Evolutionary conservation across 35 echinoderm and acorn worm genomes (phyloP).

Genomic region (Diadema setosum): DNA sequence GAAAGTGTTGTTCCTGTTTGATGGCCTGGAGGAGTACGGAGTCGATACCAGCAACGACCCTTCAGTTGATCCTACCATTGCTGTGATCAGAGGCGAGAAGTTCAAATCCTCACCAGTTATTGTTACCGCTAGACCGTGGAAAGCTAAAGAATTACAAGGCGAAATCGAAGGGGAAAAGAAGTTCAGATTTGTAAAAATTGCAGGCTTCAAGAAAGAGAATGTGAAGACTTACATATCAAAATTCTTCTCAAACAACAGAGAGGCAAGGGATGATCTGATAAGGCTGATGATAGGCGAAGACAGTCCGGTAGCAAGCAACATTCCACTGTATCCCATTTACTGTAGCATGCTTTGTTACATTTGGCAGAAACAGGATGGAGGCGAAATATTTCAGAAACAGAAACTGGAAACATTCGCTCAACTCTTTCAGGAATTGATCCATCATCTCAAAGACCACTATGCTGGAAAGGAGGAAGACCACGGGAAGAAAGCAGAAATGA

Average conservation of each 20-base stretch:
- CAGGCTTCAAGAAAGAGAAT: not conserved
- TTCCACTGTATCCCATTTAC: not conserved
- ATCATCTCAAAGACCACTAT: not conserved
- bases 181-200: not conserved
- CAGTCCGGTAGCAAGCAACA: not conserved
- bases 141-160: not conserved
- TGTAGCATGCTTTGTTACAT: not conserved
- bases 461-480: not conserved
- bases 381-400: not conserved
- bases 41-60: too few relatives aligned
- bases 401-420: not conserved
- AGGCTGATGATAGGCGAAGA: not conserved
- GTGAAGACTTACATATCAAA: not conserved
- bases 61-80: too few relatives aligned
- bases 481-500: not conserved
- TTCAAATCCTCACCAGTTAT: not conserved
- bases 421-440: not conserved
- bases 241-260: not conserved
- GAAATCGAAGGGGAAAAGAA: not conserved
- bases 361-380: not conserved
- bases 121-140: not conserved
- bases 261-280: not conserved
- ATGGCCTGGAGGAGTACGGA: too few relatives aligned
- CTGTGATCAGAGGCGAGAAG: too few relatives aligned
- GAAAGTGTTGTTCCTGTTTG: too few relatives aligned